Conservation (phyloP, 2,888 invertebrate genomes). For the Aplocera efformata region DNA sequence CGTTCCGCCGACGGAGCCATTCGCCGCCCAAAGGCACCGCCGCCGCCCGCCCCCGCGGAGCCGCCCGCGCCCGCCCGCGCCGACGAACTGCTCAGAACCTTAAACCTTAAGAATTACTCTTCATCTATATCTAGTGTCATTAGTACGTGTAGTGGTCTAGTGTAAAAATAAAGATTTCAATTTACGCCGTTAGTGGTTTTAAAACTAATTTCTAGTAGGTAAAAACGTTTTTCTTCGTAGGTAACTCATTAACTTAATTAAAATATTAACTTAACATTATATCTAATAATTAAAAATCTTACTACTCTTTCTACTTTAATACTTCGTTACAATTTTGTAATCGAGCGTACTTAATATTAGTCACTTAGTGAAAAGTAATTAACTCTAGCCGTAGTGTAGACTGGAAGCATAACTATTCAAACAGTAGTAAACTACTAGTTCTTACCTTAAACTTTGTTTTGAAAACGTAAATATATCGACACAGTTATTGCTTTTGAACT, state of each 20-base stretch:
- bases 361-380: slow-evolving; percentile 16
- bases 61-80: slow-evolving; percentile 29
- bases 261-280: no score
- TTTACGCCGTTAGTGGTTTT: no score
- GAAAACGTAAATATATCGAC: slow-evolving; percentile 22
- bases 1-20: slow-evolving; percentile 37
- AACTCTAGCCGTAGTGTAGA: slow-evolving; percentile 8
- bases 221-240: no score
- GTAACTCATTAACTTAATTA: no score
- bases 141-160: background rate
- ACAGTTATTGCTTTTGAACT: slow-evolving; percentile 9
- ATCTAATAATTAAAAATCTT: no score
- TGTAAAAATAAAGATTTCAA: no score
- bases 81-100: no score
- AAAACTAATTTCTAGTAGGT: no score
- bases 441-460: slow-evolving; percentile 23
- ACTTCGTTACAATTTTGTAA: background rate
- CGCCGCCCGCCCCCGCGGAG: slow-evolving; percentile 53
- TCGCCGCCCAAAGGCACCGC: slow-evolving; percentile 54
- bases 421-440: slow-evolving; percentile 25
- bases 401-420: slow-evolving; percentile 20
- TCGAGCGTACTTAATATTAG: background rate
- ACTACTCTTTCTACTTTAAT: no score
- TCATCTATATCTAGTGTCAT: no score
- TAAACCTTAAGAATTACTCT: no score